These are phyloP conservation scores for Tryphoninae sp. DNA, from an alignment of 2,888 invertebrate genomes.

Conservation along the genomic window DNA sequence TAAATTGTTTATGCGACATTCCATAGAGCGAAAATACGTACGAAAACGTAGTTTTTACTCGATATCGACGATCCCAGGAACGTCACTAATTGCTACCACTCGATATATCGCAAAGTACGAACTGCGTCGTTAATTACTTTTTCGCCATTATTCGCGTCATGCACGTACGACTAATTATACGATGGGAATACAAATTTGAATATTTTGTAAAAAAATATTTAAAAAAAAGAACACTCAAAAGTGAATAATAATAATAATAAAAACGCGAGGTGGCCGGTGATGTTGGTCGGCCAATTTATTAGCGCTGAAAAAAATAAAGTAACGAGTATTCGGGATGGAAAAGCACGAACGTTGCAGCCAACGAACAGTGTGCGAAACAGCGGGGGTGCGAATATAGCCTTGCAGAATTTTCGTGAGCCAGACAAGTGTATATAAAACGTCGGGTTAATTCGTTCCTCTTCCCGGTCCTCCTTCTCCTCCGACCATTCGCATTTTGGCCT, in stretches of 20 bases:
- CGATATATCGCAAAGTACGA: not conserved
- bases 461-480: slow-evolving; percentile 4
- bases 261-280: not conserved
- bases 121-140: not conserved
- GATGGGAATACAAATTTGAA: slow-evolving; percentile 1
- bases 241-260: not conserved
- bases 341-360: slow-evolving; percentile 34
- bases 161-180: slow-evolving; percentile 10
- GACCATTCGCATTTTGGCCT: not conserved
- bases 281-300: slow-evolving; percentile 19
- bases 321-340: slow-evolving; percentile 36
- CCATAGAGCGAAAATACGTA: too few relatives aligned
- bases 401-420: slow-evolving; percentile 48
- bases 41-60: too few relatives aligned
- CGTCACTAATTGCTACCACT: not conserved
- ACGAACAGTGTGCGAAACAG: slow-evolving; percentile 25
- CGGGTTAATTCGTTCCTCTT: slow-evolving; percentile 54
- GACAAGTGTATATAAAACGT: slow-evolving; percentile 35
- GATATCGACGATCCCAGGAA: not conserved
- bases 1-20: not conserved
- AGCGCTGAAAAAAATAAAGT: slow-evolving; percentile 6
- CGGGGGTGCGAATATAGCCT: slow-evolving; percentile 16
- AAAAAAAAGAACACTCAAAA: not conserved
- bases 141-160: not conserved
- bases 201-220: not conserved